phyloP scores from a whole-genome alignment of 1,140 invertebrate species.

The Myzus persicae region DNA sequence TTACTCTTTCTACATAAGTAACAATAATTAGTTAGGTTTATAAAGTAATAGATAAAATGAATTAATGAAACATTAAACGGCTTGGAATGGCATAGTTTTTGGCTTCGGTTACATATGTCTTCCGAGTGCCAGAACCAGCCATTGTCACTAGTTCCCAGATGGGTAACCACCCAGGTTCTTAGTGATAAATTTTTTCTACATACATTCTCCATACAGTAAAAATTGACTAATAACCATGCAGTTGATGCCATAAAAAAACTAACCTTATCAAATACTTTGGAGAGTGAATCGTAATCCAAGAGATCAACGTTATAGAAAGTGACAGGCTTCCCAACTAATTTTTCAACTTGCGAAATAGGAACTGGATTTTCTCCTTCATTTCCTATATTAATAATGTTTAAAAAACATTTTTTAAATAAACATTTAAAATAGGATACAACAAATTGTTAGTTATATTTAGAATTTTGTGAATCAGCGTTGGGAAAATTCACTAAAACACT shows the following conservation, averaged over 20 bases:
- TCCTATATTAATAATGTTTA: slow-evolving; percentile 63
- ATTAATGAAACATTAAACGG: slow-evolving; percentile 32
- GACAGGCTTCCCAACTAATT: slow-evolving; percentile 79
- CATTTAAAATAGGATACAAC: neutral
- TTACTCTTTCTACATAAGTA: neutral
- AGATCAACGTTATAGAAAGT: slow-evolving; percentile 83
- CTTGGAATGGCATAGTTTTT: no score
- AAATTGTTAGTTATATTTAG: neutral
- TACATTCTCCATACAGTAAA: no score
- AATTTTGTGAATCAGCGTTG: neutral
- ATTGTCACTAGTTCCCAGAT: no score
- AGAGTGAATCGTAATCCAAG: slow-evolving; percentile 72
- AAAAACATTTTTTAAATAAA: neutral
- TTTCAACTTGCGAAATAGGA: slow-evolving; percentile 81
- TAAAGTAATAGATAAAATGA: neutral
- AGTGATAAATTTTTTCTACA: no score
- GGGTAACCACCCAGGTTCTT: no score
- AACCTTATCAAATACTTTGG: slow-evolving; percentile 79
- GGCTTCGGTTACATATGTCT: no score
- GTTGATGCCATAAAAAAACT: no score
- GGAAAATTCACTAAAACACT: neutral
- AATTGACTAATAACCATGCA: no score
- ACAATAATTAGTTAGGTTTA: neutral
- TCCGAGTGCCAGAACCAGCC: no score
- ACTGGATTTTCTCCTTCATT: slow-evolving; percentile 73